A percentile compares a stretch with the other conserved stretches of the same genome.
Conservation (phyloP, 2,888 invertebrate species). For the Tenthredo livida region DNA sequence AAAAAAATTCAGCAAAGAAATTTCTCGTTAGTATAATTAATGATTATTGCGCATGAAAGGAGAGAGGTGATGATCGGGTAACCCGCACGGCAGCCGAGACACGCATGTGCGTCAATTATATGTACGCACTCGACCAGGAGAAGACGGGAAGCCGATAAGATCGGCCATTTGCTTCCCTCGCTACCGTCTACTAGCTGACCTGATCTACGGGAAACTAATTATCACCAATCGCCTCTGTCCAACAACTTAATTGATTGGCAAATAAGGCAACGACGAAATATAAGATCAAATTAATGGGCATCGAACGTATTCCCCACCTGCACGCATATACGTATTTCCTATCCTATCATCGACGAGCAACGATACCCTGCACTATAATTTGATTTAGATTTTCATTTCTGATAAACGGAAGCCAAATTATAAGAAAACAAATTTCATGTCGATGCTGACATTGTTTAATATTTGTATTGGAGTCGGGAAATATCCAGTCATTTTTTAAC, state of each 20-base stretch:
- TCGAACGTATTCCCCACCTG: slow-evolving; percentile 16
- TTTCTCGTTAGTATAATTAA: slow-evolving; percentile 20
- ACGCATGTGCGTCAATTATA: slow-evolving; percentile 47
- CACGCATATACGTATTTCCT: not conserved
- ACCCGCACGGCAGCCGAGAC: slow-evolving; percentile 27
- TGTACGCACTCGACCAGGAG: slow-evolving; percentile 25
- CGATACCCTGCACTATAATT: not conserved
- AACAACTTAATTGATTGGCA: slow-evolving; percentile 50
- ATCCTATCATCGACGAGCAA: not conserved
- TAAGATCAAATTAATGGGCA: slow-evolving; percentile 44
- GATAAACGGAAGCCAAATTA: not conserved
- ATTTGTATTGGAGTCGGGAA: not conserved
- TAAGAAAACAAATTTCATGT: not conserved
- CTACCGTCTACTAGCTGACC: slow-evolving; percentile 34
- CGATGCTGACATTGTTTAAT: not conserved
- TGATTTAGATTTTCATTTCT: not conserved
- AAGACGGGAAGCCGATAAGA: slow-evolving; percentile 47
- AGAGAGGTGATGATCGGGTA: not conserved
- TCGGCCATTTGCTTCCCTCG: slow-evolving; percentile 43
- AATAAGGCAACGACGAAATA: slow-evolving; percentile 35
- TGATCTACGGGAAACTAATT: slow-evolving; percentile 44
- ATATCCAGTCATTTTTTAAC: not conserved
- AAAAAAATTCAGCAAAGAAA: not conserved
- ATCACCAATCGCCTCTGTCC: slow-evolving; percentile 49
- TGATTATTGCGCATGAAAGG: slow-evolving; percentile 13